Evolutionary conservation across 2,888 invertebrate genomes (phyloP), one percentile per base, ranked within the genome.

Genomic region (Cephus nigrinus): DNA sequence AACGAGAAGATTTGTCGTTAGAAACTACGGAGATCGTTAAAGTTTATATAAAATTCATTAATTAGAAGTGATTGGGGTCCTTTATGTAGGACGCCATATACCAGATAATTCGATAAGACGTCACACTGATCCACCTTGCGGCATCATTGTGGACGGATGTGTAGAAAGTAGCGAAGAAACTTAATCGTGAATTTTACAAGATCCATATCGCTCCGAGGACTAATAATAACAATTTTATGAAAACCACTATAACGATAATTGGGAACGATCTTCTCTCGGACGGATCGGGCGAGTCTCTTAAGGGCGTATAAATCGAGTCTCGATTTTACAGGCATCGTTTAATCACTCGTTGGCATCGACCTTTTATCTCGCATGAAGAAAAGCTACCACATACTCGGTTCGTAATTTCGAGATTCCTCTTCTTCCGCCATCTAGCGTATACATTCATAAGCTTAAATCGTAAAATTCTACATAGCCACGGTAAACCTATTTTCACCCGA

Each of bases 201-300:
- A 87, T 87, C 82, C 78, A 77, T 86, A 87, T 87, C 86, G 80
- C 30, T 30, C 5, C 69, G 77, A 23, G 73, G 82, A 75, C 78
- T 86, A 86, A 87, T 86, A 83, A 85, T 80, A 86, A 86, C 84
- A 86, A 87, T 87, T 87, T 86, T 78, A 82, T 86, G 85, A 84
- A 87, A 85, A 85, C 80, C 85, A 82, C 86, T 85, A 83, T 79
- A 75, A 79, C 74, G 82, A 78, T 79, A 82, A 87, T 86, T 83
- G 83, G 81, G 81, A 80, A 77, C 79, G 78, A 83, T 82, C 80
- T 79, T n/a, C 69, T 71, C 71, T 9, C 9, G 35, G 76, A 55
- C 78, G 79, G 75, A 75, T 76, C 71, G 76, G n/a, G 40, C 77
- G 81, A 83, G 31, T 23, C 9, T 23, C 31, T n/a, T 71, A 31